Conservation (phyloP, 2,888 invertebrate genomes). For the Loripinus fragilis region DNA sequence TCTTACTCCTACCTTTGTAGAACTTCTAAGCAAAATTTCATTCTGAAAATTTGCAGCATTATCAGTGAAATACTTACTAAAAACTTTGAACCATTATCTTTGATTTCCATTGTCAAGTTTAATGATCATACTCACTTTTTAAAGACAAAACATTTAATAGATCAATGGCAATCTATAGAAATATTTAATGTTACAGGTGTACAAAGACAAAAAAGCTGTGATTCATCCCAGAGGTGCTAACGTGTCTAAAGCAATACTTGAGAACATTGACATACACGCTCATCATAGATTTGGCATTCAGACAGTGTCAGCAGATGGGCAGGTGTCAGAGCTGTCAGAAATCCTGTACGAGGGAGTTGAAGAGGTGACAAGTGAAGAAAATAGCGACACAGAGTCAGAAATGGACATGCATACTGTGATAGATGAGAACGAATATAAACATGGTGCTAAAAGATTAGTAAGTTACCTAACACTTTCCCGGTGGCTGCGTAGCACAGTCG, state of each 20-base stretch:
- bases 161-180: too few species aligned
- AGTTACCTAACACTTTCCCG: too few species aligned
- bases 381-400: conserved; percentile 56
- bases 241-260: conserved; percentile 75
- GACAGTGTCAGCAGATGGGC: conserved; percentile 71
- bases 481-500: too few species aligned
- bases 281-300: conserved; percentile 76
- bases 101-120: too few species aligned
- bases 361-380: conserved; percentile 52
- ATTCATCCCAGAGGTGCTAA: conserved; percentile 58
- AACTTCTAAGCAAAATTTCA: too few species aligned
- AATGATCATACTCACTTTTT: too few species aligned
- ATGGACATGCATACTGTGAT: conserved; percentile 53
- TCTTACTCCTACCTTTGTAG: too few species aligned
- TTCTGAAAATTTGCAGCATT: too few species aligned
- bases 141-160: too few species aligned
- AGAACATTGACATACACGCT: conserved; percentile 69
- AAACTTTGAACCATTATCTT: too few species aligned
- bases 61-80: too few species aligned
- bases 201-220: conserved; percentile 68
- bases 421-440: conserved; percentile 61
- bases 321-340: conserved; percentile 69
- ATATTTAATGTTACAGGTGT: conserved; percentile 75
- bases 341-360: conserved; percentile 70
- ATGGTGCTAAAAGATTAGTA: conserved; percentile 72